These are phyloP conservation scores for Onthophagus taurus DNA, from an alignment of 1,140 invertebrate genomes.

Conservation along the genomic window DNA sequence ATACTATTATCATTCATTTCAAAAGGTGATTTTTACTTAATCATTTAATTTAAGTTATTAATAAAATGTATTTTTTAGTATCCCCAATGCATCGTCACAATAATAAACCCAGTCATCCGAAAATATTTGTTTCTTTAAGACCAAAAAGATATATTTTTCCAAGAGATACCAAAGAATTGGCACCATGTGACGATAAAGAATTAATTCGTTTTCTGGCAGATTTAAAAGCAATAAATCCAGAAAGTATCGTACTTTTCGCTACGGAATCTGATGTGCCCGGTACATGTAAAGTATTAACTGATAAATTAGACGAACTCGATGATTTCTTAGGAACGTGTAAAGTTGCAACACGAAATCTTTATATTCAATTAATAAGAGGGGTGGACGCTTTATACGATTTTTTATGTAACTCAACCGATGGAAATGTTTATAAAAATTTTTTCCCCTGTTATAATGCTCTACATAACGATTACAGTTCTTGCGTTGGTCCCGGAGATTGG, in stretches of 20 bases:
- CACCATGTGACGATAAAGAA: conserved; percentile 27
- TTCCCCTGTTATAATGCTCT: conserved; percentile 26
- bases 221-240: conserved; percentile 31
- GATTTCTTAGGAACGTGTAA: conserved; percentile 24
- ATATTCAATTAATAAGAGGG: conserved; percentile 28
- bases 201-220: conserved; percentile 29
- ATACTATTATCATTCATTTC: too few species aligned
- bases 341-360: conserved; percentile 19
- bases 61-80: too few species aligned
- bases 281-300: conserved; percentile 11
- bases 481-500: conserved; percentile 34
- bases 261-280: conserved; percentile 19
- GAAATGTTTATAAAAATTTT: conserved; percentile 6
- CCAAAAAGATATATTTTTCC: too few species aligned
- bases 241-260: conserved; percentile 27
- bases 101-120: too few species aligned
- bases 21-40: too few species aligned
- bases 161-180: conserved; percentile 10
- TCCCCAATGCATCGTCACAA: too few species aligned
- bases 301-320: conserved; percentile 21
- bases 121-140: too few species aligned
- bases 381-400: conserved; percentile 21
- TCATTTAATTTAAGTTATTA: too few species aligned
- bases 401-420: conserved; percentile 18
- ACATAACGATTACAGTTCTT: conserved; percentile 31